Percentiles rank a stretch among this genome's conserved stretches.
These are phyloP conservation scores for Rhingia campestris DNA, from an alignment of 2,888 invertebrate genomes.

Conservation along the genomic window DNA sequence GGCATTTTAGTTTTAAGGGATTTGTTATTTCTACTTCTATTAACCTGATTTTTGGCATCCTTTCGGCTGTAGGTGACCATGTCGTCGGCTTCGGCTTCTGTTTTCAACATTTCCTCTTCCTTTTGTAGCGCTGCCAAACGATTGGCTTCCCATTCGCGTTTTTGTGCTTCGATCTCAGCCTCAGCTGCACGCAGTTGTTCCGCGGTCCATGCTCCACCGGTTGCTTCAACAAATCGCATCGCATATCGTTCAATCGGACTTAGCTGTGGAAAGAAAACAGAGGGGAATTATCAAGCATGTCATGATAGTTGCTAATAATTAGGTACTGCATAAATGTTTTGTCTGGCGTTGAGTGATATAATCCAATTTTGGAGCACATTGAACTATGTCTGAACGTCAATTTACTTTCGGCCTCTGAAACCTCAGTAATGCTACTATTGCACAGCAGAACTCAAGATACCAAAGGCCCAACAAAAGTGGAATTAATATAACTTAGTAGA, in stretches of 20 bases:
- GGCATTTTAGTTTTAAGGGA: constrained; percentile 49
- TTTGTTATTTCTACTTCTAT: constrained; percentile 81
- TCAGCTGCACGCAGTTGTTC: constrained; percentile 95
- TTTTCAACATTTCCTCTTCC: constrained; percentile 86
- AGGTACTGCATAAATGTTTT: constrained; percentile 4
- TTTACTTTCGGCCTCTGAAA: constrained; percentile 46
- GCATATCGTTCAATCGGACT: constrained; percentile 97
- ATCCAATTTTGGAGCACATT: constrained; percentile 60
- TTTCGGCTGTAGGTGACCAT: constrained; percentile 90
- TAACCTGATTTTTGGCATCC: constrained; percentile 93
- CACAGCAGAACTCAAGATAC: constrained; percentile 26
- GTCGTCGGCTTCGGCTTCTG: constrained; percentile 85
- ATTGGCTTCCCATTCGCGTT: constrained; percentile 94
- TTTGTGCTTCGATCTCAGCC: constrained; percentile 92
- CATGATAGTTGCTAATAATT: not conserved
- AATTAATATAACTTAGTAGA: not conserved
- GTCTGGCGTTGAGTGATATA: constrained; percentile 77
- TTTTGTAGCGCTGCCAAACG: constrained; percentile 88
- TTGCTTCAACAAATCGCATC: constrained; percentile 94
- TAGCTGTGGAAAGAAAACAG: constrained; percentile 85
- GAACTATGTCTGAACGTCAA: constrained; percentile 70
- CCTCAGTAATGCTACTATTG: constrained; percentile 36
- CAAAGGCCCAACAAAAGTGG: constrained; percentile 7
- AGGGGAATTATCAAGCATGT: not conserved
- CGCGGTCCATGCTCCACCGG: constrained; percentile 89